Percentiles rank a stretch among this genome's conserved stretches.
phyloP scores from a whole-genome alignment of 2,113 vertebrate genomes.

The Rhineura floridana region DNA sequence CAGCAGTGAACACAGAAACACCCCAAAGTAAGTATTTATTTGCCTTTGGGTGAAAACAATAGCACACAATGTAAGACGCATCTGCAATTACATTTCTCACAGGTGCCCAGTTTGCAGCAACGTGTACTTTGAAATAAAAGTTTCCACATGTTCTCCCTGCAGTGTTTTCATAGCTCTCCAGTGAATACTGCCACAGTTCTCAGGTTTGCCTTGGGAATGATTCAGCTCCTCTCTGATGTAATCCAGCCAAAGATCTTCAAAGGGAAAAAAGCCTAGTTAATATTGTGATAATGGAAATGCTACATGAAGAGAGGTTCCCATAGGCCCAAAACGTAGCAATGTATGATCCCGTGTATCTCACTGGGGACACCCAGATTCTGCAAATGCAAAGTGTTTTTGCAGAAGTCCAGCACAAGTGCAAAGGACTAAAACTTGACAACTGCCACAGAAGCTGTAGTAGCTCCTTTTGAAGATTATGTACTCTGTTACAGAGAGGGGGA shows the following conservation, averaged over 20 bases:
- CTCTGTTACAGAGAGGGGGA: background rate
- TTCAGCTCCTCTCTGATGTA: slow-evolving; percentile 90
- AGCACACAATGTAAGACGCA: too few relatives aligned
- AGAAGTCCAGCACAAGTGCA: background rate
- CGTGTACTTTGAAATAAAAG: slow-evolving; percentile 85
- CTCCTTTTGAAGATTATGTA: background rate
- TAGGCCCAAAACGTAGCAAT: background rate
- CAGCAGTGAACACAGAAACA: background rate
- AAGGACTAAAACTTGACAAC: background rate
- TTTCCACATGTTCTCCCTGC: slow-evolving; percentile 85
- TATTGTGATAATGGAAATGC: slow-evolving; percentile 6
- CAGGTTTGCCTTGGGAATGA: slow-evolving; percentile 82
- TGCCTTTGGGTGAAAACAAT: slow-evolving; percentile 10
- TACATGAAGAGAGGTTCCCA: background rate
- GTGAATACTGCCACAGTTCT: slow-evolving; percentile 90
- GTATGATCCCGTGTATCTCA: background rate
- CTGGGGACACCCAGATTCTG: background rate
- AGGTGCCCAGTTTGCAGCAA: slow-evolving; percentile 88
- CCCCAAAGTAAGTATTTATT: background rate
- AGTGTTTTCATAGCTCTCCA: slow-evolving; percentile 95
- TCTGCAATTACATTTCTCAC: slow-evolving; percentile 52
- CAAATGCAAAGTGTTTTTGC: background rate
- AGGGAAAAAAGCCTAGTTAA: slow-evolving; percentile 43
- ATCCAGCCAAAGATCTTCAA: slow-evolving; percentile 91
- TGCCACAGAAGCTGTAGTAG: background rate